Evolutionary conservation across 1,140 invertebrate species (phyloP).

Genomic region (Lepidostoma basale): DNA sequence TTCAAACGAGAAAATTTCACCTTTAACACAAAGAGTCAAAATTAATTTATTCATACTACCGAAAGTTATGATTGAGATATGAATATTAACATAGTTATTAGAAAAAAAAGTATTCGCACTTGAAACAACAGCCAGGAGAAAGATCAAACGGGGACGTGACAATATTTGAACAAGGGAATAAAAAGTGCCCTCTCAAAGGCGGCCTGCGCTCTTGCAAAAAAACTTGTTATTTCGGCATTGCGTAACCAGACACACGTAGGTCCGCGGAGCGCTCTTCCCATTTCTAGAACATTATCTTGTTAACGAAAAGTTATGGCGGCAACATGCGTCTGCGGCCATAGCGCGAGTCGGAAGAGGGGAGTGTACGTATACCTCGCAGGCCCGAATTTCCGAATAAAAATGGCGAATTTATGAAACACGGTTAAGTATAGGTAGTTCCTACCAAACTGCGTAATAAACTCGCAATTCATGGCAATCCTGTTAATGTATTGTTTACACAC

Average conservation of each 20-base stretch:
- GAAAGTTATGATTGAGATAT: too few species aligned
- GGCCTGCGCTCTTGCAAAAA: background rate
- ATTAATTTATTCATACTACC: too few species aligned
- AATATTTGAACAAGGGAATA: background rate
- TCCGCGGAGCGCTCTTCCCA: slow-evolving; percentile 12
- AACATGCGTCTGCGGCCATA: slow-evolving; percentile 5
- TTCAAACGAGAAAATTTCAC: too few species aligned
- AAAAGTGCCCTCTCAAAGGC: background rate
- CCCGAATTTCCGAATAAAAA: slow-evolving; percentile 16
- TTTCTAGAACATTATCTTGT: slow-evolving; percentile 6
- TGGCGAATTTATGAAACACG: slow-evolving; percentile 12
- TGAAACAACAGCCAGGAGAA: too few species aligned
- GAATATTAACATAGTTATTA: too few species aligned
- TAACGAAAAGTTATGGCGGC: slow-evolving; percentile 25
- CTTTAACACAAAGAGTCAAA: too few species aligned
- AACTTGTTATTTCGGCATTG: slow-evolving; percentile 13
- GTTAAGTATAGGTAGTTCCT: background rate
- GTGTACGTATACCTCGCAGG: background rate
- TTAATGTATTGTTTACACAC: background rate
- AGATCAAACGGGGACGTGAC: background rate
- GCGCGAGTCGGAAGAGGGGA: background rate
- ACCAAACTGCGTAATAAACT: background rate
- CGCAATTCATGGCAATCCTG: background rate
- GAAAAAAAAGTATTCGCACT: too few species aligned
- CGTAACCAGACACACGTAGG: slow-evolving; percentile 8